These are phyloP conservation scores for Malthinus flaveolus DNA, from an alignment of 2,888 invertebrate species.

Conservation along the genomic window DNA sequence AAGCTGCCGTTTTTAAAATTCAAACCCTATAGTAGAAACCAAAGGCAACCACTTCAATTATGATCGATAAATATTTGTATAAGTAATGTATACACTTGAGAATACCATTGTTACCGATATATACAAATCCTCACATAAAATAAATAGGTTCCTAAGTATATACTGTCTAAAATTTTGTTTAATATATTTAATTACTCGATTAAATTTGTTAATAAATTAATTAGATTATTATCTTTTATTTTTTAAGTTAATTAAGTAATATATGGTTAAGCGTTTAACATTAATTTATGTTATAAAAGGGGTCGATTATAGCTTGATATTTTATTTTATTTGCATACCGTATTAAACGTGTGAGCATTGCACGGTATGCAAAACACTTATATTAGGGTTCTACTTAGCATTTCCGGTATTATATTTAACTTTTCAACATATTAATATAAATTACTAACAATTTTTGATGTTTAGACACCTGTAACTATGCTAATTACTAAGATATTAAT, in stretches of 20 bases:
- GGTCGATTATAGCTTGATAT: slow-evolving; percentile 17
- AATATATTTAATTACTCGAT: neutral
- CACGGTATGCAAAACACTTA: slow-evolving; percentile 36
- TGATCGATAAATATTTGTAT: slow-evolving; percentile 49
- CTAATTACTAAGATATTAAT: neutral
- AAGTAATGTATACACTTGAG: slow-evolving; percentile 34
- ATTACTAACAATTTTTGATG: slow-evolving; percentile 13
- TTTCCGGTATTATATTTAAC: slow-evolving; percentile 16
- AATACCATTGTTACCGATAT: slow-evolving; percentile 18
- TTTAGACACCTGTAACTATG: slow-evolving; percentile 1
- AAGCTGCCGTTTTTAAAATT: slow-evolving; percentile 26
- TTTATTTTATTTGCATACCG: slow-evolving; percentile 37
- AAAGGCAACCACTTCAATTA: slow-evolving; percentile 32
- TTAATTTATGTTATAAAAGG: slow-evolving; percentile 16
- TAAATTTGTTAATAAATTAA: neutral
- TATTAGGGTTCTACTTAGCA: slow-evolving; percentile 28
- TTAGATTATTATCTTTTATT: neutral
- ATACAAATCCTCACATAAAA: slow-evolving; percentile 2
- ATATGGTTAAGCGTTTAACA: slow-evolving; percentile 32
- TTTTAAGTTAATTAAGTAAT: slow-evolving; percentile 21
- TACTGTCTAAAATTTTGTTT: slow-evolving; percentile 2
- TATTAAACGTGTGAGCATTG: slow-evolving; percentile 36
- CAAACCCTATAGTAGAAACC: slow-evolving; percentile 15
- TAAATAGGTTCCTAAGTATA: neutral
- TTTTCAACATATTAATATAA: slow-evolving; percentile 2